Conservation (phyloP, 2,797 vertebrate genomes). For the Luscinia megarhynchos region DNA sequence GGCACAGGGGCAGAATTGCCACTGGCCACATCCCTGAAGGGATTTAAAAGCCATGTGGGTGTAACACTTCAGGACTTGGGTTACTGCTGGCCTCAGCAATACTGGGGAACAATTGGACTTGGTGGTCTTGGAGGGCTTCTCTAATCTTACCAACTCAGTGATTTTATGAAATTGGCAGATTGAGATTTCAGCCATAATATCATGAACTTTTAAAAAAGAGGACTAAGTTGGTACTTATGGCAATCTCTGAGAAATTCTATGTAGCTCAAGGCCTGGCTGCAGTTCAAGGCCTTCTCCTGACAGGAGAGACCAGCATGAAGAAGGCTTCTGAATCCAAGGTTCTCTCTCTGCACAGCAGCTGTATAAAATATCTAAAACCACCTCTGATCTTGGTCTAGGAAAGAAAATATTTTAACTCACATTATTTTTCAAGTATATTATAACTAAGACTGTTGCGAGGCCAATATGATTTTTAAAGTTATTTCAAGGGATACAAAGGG, state of each 20-base stretch:
- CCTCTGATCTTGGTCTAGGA: not conserved
- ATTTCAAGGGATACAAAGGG: not conserved
- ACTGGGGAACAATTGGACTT: not conserved
- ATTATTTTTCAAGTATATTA: not conserved
- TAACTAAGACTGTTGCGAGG: not conserved
- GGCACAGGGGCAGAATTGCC: not conserved
- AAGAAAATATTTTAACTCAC: not conserved
- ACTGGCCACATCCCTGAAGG: not conserved
- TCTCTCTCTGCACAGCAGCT: not conserved
- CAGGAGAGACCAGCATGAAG: not conserved
- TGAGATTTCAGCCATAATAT: not conserved
- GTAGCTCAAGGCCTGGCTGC: not conserved
- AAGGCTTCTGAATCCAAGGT: not conserved
- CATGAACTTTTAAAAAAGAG: not conserved
- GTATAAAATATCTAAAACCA: not conserved
- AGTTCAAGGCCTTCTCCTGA: not conserved
- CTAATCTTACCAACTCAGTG: not conserved
- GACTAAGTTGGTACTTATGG: not conserved
- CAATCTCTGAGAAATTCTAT: not conserved
- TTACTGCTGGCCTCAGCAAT: not conserved
- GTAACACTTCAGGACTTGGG: not conserved
- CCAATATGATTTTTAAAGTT: rapidly evolving
- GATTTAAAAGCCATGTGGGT: not conserved
- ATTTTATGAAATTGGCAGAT: not conserved
- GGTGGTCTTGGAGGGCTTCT: not conserved